Evolutionary conservation across 2,797 vertebrate genomes (phyloP), one percentile per base, ranked within the genome.

Genomic region (Apogon hyalosoma): DNA sequence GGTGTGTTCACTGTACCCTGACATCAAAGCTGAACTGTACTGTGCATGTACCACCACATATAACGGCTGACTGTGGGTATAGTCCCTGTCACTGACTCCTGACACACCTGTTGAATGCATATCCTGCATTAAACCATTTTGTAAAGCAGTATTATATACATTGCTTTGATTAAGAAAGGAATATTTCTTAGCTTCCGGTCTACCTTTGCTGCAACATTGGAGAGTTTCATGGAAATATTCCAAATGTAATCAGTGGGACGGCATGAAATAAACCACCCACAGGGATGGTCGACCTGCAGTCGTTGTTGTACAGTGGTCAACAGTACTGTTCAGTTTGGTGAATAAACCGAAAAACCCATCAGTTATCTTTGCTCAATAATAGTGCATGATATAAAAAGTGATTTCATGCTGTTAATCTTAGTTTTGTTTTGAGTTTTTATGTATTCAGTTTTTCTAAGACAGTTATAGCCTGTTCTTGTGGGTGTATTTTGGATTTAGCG

Each of bases 401-500:
- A 13, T 54, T 41, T 49, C 42, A 45, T 50, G 51, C 55, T 13
- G 19, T n/a, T 9, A 45, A n/a, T 14, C 8, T 49, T 52, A 45
- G 41, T 14, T 45, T 51, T 50, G 42, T 24, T 59, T 47, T 39
- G 45, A 53, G 16, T 66, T 70, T 63, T 16, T 14, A n/a, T 11
- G 8, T 71, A 75, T 36, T 10, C 50, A 0, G 2, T 38, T 19
- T 13, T 10, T 43, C 21, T 7, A 11, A 43, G n/a, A 46, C 24
- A 12, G 0, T 48, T 12, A 7, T 60, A 61, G 47, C 61, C 58
- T 71, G 63, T 65, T 50, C 11, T 43, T 41, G 48, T 42, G 18
- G 36, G 11, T 71, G 43, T 79, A 48, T 73, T 80, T 83, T 75
- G 66, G 80, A 72, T 72, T 85, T 19, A 56, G 21, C 57, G 9